These are phyloP conservation scores for Heteromormyrus szaboi DNA, from an alignment of 2,797 vertebrate species.

Conservation along the genomic window DNA sequence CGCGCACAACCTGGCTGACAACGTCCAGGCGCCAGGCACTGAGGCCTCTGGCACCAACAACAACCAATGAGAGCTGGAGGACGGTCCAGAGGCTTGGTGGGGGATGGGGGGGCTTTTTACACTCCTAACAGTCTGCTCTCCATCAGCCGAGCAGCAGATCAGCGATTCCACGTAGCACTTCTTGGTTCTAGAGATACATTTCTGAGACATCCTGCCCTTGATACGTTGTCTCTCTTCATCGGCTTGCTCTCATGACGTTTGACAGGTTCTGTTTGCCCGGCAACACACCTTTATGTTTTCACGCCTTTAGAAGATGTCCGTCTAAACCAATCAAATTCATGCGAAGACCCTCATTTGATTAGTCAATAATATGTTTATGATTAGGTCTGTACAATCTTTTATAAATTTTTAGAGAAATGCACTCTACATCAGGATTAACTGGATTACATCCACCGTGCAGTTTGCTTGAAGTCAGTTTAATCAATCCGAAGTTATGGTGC, in stretches of 20 bases:
- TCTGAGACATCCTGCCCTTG: background rate
- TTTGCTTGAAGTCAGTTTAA: background rate
- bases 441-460: background rate
- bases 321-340: constrained; percentile 6
- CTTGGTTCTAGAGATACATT: background rate
- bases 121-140: background rate
- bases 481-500: background rate
- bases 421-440: background rate
- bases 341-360: background rate
- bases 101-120: background rate
- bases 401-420: background rate
- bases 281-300: background rate
- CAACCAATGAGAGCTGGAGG: constrained; percentile 46
- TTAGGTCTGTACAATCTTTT: constrained; percentile 2
- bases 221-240: background rate
- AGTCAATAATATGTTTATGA: background rate
- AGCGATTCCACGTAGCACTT: background rate
- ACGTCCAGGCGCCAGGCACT: constrained; percentile 70
- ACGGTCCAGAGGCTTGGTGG: background rate
- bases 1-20: constrained; percentile 90
- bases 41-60: constrained; percentile 47
- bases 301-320: background rate
- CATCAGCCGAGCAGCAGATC: background rate
- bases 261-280: background rate
- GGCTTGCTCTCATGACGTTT: background rate